Conservation (phyloP, 2,113 vertebrate species). For the Crotalus helleri region DNA sequence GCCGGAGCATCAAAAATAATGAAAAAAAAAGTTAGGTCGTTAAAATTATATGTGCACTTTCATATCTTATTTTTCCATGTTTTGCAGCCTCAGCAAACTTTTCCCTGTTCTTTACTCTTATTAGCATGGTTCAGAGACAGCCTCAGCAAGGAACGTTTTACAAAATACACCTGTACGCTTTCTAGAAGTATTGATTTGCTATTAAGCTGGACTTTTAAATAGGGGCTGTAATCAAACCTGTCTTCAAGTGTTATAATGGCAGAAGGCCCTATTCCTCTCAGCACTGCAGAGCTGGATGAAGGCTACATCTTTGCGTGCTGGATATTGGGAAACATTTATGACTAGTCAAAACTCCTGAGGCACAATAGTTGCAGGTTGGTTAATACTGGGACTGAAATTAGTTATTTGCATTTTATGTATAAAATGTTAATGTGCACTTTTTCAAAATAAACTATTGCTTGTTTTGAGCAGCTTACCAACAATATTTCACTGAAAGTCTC, state of each 20-base stretch:
- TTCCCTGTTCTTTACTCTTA: neutral
- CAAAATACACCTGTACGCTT: neutral
- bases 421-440: neutral
- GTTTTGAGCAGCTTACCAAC: neutral
- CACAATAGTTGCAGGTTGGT: neutral
- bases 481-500: neutral
- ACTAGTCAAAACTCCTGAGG: neutral
- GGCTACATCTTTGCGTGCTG: neutral
- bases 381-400: neutral
- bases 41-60: neutral
- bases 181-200: conserved; percentile 11
- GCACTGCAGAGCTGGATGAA: neutral
- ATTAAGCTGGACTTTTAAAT: neutral
- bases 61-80: neutral
- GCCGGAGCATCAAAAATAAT: neutral
- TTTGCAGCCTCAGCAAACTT: neutral
- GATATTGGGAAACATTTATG: neutral
- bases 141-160: neutral
- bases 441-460: neutral
- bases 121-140: neutral
- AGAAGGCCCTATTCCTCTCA: neutral
- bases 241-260: neutral
- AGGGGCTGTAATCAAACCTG: neutral
- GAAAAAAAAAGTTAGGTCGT: neutral
- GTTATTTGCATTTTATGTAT: neutral